These are phyloP conservation scores for Nyleta sp. DNA, from an alignment of 2,888 invertebrate species.

Conservation along the genomic window DNA sequence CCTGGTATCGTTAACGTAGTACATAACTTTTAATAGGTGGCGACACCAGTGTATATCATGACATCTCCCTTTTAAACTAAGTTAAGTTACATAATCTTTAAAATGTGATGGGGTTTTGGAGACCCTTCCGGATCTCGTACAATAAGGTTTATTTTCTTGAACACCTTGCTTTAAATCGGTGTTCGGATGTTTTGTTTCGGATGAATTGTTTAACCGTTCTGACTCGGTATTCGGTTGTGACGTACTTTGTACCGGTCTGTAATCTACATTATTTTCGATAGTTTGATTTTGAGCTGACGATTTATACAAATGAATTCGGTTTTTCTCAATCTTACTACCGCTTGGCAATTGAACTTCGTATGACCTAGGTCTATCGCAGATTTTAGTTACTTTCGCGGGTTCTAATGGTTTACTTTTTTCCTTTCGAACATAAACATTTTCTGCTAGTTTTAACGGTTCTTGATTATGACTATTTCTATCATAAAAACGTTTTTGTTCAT, in stretches of 20 bases:
- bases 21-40: no score
- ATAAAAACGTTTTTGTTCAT: slow-evolving; percentile 36
- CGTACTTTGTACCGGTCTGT: background rate
- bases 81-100: slow-evolving; percentile 10
- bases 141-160: slow-evolving; percentile 9
- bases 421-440: slow-evolving; percentile 54
- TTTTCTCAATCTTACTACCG: slow-evolving; percentile 33
- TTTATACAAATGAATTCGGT: slow-evolving; percentile 36
- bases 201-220: no score
- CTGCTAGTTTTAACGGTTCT: slow-evolving; percentile 27
- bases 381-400: slow-evolving; percentile 28
- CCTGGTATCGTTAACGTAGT: no score
- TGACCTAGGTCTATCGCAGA: slow-evolving; percentile 35
- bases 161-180: slow-evolving; percentile 24
- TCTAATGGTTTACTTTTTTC: slow-evolving; percentile 30
- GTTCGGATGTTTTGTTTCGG: background rate
- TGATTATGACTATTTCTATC: slow-evolving; percentile 35
- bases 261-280: no score
- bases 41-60: slow-evolving; percentile 10
- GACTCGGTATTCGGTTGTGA: background rate
- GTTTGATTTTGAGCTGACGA: background rate
- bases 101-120: slow-evolving; percentile 18
- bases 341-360: slow-evolving; percentile 30
- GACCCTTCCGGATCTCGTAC: slow-evolving; percentile 25
- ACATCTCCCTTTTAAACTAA: slow-evolving; percentile 23